Percentiles rank a stretch among this genome's conserved stretches.
phyloP scores from a whole-genome alignment of 1,140 invertebrate genomes.

The Andrena cerasifolii region DNA sequence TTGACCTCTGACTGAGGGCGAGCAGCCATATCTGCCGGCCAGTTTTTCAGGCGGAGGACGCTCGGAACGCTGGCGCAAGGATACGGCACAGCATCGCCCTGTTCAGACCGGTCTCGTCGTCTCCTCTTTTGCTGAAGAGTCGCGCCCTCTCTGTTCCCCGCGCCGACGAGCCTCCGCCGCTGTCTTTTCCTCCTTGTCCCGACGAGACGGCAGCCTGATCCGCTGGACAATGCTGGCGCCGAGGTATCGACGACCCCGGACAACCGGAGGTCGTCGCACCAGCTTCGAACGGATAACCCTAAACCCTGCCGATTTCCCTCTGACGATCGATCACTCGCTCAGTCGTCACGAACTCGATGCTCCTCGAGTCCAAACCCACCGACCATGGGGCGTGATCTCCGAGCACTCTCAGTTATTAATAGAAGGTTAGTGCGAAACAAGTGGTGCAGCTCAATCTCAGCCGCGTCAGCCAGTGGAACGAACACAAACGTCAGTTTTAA shows the following conservation, averaged over 20 bases:
- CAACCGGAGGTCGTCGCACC: conserved; percentile 37
- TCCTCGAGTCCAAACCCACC: too few species aligned
- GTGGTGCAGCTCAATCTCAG: too few species aligned
- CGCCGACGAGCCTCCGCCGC: conserved; percentile 1
- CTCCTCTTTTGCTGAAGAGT: conserved; percentile 55
- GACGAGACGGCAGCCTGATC: conserved; percentile 63
- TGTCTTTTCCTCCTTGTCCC: conserved; percentile 44
- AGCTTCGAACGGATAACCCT: conserved; percentile 39
- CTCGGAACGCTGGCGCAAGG: conserved; percentile 47
- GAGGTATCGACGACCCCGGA: conserved; percentile 52
- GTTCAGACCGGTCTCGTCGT: conserved; percentile 64
- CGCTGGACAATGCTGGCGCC: conserved; percentile 73
- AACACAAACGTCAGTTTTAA: too few species aligned
- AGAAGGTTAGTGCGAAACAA: too few species aligned
- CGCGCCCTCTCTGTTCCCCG: conserved; percentile 38
- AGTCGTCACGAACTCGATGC: too few species aligned
- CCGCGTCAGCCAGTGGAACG: too few species aligned
- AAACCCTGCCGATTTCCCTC: conserved; percentile 22
- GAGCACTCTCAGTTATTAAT: too few species aligned
- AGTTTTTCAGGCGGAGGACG: conserved; percentile 64
- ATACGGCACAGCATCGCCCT: conserved; percentile 58
- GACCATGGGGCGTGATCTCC: too few species aligned
- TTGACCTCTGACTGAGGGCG: conserved; percentile 68
- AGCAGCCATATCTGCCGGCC: conserved; percentile 51
- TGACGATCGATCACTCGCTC: too few species aligned